Evolutionary conservation across 2,113 vertebrate species (phyloP).

Genomic region (Struthidea cinerea): DNA sequence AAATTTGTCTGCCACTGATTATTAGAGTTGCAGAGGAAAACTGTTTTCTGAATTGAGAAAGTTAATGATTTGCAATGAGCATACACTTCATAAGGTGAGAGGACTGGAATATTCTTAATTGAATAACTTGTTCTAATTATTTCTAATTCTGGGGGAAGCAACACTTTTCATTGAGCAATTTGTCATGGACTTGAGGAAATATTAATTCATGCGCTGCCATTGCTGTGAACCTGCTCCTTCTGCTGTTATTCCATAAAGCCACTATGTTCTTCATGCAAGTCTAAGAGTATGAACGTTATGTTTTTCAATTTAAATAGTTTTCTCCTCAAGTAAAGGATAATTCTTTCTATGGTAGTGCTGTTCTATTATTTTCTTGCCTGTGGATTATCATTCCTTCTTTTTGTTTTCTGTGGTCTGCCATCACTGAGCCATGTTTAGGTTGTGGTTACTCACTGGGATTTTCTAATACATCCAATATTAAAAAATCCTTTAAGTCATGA

Average conservation of each 20-base stretch:
- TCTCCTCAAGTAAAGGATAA: background rate
- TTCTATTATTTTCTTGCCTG: background rate
- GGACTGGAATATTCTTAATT: background rate
- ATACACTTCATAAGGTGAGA: background rate
- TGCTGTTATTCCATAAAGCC: background rate
- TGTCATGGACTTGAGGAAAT: background rate
- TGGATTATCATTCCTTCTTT: background rate
- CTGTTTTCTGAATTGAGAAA: background rate
- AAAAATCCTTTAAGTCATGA: background rate
- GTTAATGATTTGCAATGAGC: background rate
- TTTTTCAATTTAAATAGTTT: background rate
- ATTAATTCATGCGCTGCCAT: background rate
- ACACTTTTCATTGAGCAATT: background rate
- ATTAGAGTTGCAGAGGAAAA: background rate
- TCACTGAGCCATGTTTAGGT: background rate
- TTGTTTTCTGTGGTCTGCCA: background rate
- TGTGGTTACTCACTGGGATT: background rate
- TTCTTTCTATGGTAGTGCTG: background rate
- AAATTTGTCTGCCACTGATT: background rate
- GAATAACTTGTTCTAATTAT: background rate
- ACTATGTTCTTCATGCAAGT: background rate
- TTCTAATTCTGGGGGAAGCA: background rate
- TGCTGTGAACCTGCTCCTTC: background rate
- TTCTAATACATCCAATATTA: background rate
- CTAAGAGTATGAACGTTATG: background rate